These are phyloP conservation scores for Heliocidaris tuberculata DNA, from an alignment of 35 echinoderm and acorn worm species.

Conservation along the genomic window DNA sequence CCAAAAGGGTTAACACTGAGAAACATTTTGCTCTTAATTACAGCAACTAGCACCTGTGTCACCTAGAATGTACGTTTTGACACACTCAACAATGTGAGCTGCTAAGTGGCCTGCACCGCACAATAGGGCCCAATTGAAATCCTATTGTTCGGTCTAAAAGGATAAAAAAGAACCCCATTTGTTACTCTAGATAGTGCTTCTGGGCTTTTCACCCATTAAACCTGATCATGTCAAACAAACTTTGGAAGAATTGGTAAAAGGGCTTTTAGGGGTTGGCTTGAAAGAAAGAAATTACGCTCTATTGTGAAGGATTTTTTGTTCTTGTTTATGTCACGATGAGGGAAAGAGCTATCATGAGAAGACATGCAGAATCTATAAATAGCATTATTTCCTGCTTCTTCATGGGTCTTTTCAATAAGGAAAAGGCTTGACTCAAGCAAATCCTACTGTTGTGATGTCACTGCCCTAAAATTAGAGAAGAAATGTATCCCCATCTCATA, in stretches of 20 bases:
- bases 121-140: slow-evolving; percentile 12
- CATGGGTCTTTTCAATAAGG: background rate
- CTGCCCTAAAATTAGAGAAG: too few relatives aligned
- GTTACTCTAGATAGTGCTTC: slow-evolving; percentile 28
- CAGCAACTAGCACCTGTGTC: background rate
- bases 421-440: too few relatives aligned
- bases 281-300: background rate
- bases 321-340: background rate
- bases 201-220: slow-evolving; percentile 17
- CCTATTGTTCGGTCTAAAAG: slow-evolving; percentile 6
- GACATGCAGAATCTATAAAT: background rate
- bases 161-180: slow-evolving; percentile 30
- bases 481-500: too few relatives aligned
- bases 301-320: background rate
- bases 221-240: slow-evolving; percentile 16
- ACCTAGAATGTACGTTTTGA: background rate
- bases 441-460: too few relatives aligned
- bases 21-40: background rate
- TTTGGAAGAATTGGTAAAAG: background rate
- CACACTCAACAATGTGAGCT: background rate
- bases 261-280: background rate
- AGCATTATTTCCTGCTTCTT: background rate
- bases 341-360: background rate
- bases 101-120: background rate
- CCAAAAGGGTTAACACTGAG: background rate